Percentiles rank a stretch among this genome's conserved stretches.
phyloP scores from a whole-genome alignment of 2,113 vertebrate species.

The Dinomys branickii region DNA sequence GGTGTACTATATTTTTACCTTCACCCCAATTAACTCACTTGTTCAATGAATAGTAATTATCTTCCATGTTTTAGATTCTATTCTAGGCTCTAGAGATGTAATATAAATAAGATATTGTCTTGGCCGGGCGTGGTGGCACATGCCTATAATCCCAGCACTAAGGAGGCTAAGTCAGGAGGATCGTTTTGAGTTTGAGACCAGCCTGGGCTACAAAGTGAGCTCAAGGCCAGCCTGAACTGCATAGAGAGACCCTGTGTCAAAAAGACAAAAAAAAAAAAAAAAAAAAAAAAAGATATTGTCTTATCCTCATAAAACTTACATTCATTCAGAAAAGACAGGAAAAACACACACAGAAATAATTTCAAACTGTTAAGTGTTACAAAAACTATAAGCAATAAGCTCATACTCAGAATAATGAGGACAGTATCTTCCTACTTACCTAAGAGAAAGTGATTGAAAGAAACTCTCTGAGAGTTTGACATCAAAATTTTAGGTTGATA shows the following conservation, averaged over 20 bases:
- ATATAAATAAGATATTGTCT: background rate
- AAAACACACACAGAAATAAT: conserved; percentile 21
- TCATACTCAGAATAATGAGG: background rate
- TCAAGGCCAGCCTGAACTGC: too few relatives aligned
- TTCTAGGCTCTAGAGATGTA: background rate
- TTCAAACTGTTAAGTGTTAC: background rate
- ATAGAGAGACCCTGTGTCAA: too few relatives aligned
- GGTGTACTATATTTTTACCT: background rate
- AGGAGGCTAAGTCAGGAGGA: too few relatives aligned
- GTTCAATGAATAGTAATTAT: background rate
- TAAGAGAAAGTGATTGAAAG: background rate
- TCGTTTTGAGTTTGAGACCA: too few relatives aligned
- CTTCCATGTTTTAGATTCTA: conserved; percentile 17
- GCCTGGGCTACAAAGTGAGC: too few relatives aligned
- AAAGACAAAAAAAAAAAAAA: too few relatives aligned
- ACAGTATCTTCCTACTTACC: background rate
- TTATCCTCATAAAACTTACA: background rate
- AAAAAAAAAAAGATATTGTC: too few relatives aligned
- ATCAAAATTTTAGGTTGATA: background rate
- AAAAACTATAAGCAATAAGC: background rate
- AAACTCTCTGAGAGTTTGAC: background rate
- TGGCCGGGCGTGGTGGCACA: too few relatives aligned
- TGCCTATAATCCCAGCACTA: too few relatives aligned
- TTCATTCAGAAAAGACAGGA: background rate
- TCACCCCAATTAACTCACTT: background rate